Conservation (phyloP, 2,797 vertebrate genomes). For the Syngnathus rostellatus region DNA sequence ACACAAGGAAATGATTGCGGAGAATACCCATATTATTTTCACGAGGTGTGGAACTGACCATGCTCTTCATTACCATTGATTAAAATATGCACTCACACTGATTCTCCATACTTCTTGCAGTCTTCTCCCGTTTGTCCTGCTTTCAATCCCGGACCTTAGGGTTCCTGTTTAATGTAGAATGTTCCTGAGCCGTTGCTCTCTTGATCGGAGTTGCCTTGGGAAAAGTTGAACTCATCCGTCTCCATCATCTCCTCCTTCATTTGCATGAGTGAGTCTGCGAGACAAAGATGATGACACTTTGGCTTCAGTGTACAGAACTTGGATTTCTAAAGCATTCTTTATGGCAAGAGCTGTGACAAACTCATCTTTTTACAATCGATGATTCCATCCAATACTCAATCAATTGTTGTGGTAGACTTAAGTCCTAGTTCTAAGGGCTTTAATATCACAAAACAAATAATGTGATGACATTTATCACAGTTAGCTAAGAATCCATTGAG, state of each 20-base stretch:
- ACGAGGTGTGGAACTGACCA: background rate
- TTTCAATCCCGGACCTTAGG: conserved; percentile 58
- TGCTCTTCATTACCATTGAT: conserved; percentile 11
- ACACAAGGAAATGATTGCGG: background rate
- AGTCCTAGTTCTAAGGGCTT: no score
- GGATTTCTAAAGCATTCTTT: no score
- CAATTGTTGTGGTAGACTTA: no score
- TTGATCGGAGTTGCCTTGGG: conserved; percentile 92
- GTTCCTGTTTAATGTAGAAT: conserved; percentile 97
- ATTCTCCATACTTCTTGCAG: conserved; percentile 1
- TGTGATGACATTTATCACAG: no score
- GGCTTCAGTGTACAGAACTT: background rate
- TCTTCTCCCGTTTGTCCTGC: background rate
- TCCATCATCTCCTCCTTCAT: conserved; percentile 87
- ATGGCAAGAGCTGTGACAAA: no score
- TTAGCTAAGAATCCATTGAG: no score
- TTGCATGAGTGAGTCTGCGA: conserved; percentile 80
- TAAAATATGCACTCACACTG: conserved; percentile 19
- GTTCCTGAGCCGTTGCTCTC: conserved; percentile 95
- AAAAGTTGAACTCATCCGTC: conserved; percentile 88
- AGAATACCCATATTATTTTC: background rate
- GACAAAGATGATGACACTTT: background rate
- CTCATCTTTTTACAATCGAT: no score
- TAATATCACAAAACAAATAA: no score
- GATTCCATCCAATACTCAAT: no score